A percentile compares a stretch with the other conserved stretches of the same genome.
These are phyloP conservation scores for Ptyas mucosa DNA, from an alignment of 2,113 vertebrate genomes.

Conservation along the genomic window DNA sequence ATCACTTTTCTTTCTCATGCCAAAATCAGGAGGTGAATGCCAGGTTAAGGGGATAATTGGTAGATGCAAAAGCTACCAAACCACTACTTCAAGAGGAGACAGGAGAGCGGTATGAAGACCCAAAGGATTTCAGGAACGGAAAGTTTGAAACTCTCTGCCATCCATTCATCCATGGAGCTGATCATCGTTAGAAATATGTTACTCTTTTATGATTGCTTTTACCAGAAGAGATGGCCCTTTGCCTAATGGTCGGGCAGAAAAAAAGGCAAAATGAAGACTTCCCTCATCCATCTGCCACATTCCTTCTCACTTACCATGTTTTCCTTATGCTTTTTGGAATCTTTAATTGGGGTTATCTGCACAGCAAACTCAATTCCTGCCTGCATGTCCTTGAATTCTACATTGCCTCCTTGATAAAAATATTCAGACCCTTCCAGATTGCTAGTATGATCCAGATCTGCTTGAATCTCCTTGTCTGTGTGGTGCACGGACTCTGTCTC, in stretches of 20 bases:
- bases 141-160: not conserved
- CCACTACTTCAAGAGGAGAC: not conserved
- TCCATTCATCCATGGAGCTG: not conserved
- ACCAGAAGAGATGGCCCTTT: not conserved
- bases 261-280: not conserved
- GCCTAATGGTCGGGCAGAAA: not conserved
- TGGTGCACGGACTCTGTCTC: not conserved
- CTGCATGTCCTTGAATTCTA: conserved; percentile 12
- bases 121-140: not conserved
- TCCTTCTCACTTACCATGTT: conserved; percentile 32
- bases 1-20: not conserved
- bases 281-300: not conserved
- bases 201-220: not conserved
- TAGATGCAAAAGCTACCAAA: not conserved
- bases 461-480: conserved; percentile 24
- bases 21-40: not conserved
- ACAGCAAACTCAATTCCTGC: conserved; percentile 15
- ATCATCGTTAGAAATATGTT: not conserved
- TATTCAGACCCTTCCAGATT: conserved; percentile 23
- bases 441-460: conserved; percentile 8
- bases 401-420: conserved; percentile 24
- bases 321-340: conserved; percentile 18
- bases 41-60: not conserved
- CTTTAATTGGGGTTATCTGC: conserved; percentile 5
- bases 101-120: not conserved